Percentiles rank a stretch among this genome's conserved stretches.
Conservation (phyloP, 1,140 invertebrate genomes). For the Drosophila repleta region DNA sequence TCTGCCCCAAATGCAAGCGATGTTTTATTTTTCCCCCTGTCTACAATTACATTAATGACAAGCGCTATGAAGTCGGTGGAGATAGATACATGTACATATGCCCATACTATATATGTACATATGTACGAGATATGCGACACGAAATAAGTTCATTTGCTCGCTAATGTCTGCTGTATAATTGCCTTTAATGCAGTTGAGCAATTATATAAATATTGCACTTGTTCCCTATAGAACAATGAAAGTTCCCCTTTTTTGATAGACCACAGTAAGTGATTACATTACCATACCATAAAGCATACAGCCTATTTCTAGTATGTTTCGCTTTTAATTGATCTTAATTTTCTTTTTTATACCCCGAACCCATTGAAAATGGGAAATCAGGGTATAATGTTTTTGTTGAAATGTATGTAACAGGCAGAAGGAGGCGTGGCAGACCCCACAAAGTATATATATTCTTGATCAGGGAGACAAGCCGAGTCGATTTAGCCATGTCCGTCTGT, state of each 20-base stretch:
- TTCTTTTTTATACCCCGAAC: no score
- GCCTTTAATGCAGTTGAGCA: constrained; percentile 40
- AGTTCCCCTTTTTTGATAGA: background rate
- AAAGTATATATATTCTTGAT: no score
- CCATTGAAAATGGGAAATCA: no score
- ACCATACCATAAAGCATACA: background rate
- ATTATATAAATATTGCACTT: constrained; percentile 37
- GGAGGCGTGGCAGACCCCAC: no score
- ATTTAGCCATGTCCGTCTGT: no score
- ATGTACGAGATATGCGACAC: constrained; percentile 25
- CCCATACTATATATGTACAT: background rate
- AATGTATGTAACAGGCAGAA: no score
- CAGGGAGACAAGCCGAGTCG: no score
- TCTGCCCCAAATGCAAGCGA: constrained; percentile 40
- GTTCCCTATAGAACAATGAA: background rate
- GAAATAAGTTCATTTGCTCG: constrained; percentile 30
- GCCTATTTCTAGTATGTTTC: background rate
- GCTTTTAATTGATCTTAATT: background rate
- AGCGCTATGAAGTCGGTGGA: constrained; percentile 22
- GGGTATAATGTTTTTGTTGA: no score
- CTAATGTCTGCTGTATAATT: constrained; percentile 43
- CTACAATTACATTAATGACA: constrained; percentile 46
- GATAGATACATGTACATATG: constrained; percentile 1
- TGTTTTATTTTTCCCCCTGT: background rate
- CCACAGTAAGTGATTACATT: constrained; percentile 2